Evolutionary conservation across 2,113 vertebrate species (phyloP).

Genomic region (Ardeotis arabs): DNA sequence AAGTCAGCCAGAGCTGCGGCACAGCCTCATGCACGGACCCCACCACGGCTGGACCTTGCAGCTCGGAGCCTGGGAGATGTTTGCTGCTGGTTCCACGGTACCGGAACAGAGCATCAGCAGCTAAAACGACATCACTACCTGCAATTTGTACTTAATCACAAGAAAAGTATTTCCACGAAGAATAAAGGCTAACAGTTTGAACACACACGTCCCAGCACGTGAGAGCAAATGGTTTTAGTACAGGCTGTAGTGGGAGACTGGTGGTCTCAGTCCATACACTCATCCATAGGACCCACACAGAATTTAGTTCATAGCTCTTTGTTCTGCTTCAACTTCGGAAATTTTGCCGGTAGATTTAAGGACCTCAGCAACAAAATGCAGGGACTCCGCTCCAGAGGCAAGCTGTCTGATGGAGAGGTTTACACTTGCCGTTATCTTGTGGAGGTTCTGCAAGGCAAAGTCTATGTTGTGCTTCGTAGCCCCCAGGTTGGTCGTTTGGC

Average conservation of each 20-base stretch:
- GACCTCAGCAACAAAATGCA: constrained; percentile 54
- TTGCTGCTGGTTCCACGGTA: not conserved
- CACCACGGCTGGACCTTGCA: fast-evolving
- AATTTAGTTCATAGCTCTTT: not conserved
- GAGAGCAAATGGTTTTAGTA: not conserved
- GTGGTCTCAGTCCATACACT: fast-evolving
- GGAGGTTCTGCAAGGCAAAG: constrained; percentile 75
- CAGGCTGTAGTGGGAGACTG: not conserved
- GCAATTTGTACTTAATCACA: not conserved
- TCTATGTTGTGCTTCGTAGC: constrained; percentile 74
- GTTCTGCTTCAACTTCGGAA: constrained; percentile 37
- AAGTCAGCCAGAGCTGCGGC: not conserved
- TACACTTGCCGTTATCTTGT: constrained; percentile 65
- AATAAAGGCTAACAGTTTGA: not conserved
- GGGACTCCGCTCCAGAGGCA: not conserved
- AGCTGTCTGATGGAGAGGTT: constrained; percentile 70
- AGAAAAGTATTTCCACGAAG: not conserved
- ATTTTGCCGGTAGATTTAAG: constrained; percentile 66
- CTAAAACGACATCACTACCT: not conserved
- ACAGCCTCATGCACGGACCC: not conserved
- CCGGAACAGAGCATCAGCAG: not conserved
- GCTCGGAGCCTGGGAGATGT: not conserved
- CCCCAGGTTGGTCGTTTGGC: constrained; percentile 63
- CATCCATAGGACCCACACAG: not conserved
- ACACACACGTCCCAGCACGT: not conserved